These are phyloP conservation scores for Drosophila ananassae DNA, from an alignment of 1,140 invertebrate genomes.

Conservation along the genomic window DNA sequence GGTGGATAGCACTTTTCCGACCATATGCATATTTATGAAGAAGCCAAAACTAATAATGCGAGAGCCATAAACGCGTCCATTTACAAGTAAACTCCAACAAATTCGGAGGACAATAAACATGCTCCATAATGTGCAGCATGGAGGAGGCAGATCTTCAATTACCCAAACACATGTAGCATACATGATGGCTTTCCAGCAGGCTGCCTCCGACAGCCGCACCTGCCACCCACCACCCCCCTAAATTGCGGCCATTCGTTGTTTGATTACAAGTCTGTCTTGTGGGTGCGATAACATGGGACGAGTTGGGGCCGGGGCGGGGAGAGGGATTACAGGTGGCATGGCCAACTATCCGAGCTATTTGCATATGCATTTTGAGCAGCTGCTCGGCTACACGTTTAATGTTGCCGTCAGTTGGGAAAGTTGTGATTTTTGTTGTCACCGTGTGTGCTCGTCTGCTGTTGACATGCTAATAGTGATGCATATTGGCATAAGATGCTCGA, in stretches of 20 bases:
- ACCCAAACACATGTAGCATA: constrained; percentile 34
- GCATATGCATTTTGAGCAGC: constrained; percentile 60
- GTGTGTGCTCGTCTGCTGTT: constrained; percentile 43
- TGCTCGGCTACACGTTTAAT: constrained; percentile 54
- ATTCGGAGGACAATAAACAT: background rate
- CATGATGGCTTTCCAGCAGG: constrained; percentile 54
- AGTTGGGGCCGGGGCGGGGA: background rate
- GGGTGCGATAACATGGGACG: constrained; percentile 44
- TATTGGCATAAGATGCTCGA: constrained; percentile 71
- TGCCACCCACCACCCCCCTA: constrained; percentile 10
- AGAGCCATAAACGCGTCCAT: constrained; percentile 2
- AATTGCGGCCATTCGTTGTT: constrained; percentile 55
- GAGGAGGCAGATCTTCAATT: constrained; percentile 27
- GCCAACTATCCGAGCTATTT: constrained; percentile 45
- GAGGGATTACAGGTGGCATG: background rate
- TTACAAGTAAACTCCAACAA: background rate
- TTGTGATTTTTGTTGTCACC: constrained; percentile 72
- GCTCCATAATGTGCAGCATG: background rate
- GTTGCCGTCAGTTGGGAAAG: constrained; percentile 72
- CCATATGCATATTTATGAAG: constrained; percentile 11
- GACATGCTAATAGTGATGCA: constrained; percentile 77
- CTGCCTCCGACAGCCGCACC: constrained; percentile 25
- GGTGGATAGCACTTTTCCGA: background rate
- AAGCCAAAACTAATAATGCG: no score
- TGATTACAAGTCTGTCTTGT: constrained; percentile 73